Base-by-base conservation (phyloP, 2,888 invertebrate species). In the Chouioia cunea region DNA sequence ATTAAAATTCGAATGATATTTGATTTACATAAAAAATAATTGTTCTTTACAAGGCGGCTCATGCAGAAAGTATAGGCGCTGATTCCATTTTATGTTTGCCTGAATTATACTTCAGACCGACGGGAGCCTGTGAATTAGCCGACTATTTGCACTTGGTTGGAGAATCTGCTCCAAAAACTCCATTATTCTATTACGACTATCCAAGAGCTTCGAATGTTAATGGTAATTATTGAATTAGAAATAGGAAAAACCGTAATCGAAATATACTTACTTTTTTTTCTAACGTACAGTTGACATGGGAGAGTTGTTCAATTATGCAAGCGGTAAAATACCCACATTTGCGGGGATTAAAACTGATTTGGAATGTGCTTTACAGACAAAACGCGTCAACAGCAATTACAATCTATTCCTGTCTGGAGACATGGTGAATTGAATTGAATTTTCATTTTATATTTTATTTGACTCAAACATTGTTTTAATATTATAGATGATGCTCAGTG, bases 121-220 rank as follows among this genome's bases (percentile, higher is more conserved):
- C 85, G 4, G 88, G 85, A 0, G 86, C 89, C 0, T 82, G 87
- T 4, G 89, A 92, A 47, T 85, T 94, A 64, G 90, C 91, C 0
- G 86, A 87, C 66, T 94, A 94, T 80, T 86, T 94, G 62, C 88
- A 88, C 76, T 80, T 88, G 58, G 90, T 96, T 4, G 89, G 92
- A 0, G 86, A 88, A 16, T 91, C 91, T 0, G 95, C 94, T 0
- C 92, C 93, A 0, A 90, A 90, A 6, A 89, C 92, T 0, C 95
- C 96, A 0, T 88, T 96, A 53, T 87, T 94, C 36, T 95, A 95
- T 81, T 96, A 96, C 81, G 95, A 96, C 22, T 70, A 64, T 56
- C 73, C 73, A 3, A 67, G 58, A 57, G 65, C 65, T 53, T 36
- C 73, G 2, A 58, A 47, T 52, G 67, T 71, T 0, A 69, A 74